A percentile compares a stretch with the other conserved stretches of the same genome.
These are phyloP conservation scores for Eurytoma californica DNA, from an alignment of 2,888 invertebrate species.

Conservation along the genomic window DNA sequence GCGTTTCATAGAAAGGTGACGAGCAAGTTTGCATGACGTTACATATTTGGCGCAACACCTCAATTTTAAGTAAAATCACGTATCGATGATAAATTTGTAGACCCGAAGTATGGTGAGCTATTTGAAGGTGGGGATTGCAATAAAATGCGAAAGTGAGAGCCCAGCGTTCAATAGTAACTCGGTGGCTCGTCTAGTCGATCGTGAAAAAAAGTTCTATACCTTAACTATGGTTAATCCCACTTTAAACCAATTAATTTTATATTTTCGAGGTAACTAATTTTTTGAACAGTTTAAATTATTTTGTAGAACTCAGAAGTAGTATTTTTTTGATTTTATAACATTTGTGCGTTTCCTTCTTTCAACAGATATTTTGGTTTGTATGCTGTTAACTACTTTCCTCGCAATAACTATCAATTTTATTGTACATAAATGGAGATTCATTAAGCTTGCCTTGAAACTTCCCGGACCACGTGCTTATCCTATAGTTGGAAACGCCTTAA, in stretches of 20 bases:
- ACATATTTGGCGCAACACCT: neutral
- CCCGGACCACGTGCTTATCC: constrained; percentile 60
- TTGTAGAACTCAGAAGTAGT: too few species aligned
- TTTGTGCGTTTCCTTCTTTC: too few species aligned
- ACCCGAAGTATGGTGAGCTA: neutral
- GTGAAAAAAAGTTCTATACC: too few species aligned
- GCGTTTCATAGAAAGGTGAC: neutral
- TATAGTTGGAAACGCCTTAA: constrained; percentile 59
- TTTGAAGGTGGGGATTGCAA: neutral
- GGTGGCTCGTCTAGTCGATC: neutral
- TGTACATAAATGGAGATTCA: constrained; percentile 21
- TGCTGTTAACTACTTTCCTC: neutral
- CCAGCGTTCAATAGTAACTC: neutral
- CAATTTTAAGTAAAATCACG: constrained; percentile 23
- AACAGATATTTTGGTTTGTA: too few species aligned
- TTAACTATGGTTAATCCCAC: too few species aligned
- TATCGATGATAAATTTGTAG: constrained; percentile 11
- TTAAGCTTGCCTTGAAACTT: constrained; percentile 32
- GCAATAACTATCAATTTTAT: constrained; percentile 8
- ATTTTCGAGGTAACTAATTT: too few species aligned
- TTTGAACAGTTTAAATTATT: too few species aligned
- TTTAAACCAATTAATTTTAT: too few species aligned
- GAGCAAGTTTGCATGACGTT: neutral
- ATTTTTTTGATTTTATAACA: too few species aligned
- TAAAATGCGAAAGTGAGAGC: neutral